phyloP scores from a whole-genome alignment of 2,888 invertebrate genomes.

The Caenorhabditis auriculariae region DNA sequence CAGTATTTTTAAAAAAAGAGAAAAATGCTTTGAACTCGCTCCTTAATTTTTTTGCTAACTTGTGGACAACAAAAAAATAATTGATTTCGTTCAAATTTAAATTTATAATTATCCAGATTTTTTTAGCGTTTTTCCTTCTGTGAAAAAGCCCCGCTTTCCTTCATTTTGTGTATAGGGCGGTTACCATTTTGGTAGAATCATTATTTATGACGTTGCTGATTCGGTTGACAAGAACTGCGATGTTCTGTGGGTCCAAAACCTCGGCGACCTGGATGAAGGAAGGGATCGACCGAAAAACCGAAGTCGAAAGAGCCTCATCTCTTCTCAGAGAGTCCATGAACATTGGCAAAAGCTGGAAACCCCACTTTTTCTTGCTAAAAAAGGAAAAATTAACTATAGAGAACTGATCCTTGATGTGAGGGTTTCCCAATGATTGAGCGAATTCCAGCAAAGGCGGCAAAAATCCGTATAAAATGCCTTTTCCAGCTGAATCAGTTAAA shows the following conservation, averaged over 20 bases:
- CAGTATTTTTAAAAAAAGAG: too few species aligned
- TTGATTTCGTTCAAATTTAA: too few species aligned
- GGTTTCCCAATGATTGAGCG: conserved; percentile 4
- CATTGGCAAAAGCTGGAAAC: conserved; percentile 16
- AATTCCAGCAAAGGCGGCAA: conserved; percentile 16
- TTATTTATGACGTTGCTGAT: conserved; percentile 2
- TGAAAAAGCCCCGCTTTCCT: too few species aligned
- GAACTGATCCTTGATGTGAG: conserved; percentile 13
- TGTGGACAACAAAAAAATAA: too few species aligned
- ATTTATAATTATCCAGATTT: too few species aligned
- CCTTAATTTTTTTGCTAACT: too few species aligned
- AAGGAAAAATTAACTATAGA: conserved; percentile 7
- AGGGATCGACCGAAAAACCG: conserved; percentile 8
- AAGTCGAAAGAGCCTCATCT: too few species aligned
- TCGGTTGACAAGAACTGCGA: conserved; percentile 1
- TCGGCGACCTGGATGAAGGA: conserved; percentile 9
- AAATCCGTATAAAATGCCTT: conserved; percentile 3
- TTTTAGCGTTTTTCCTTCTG: too few species aligned
- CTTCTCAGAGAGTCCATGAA: conserved; percentile 3
- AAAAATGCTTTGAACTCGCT: too few species aligned
- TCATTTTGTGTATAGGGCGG: too few species aligned
- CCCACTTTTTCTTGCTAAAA: too few species aligned
- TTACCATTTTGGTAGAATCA: conserved; percentile 5
- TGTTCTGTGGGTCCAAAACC: conserved; percentile 1
- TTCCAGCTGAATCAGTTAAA: background rate